Evolutionary conservation across 1,140 invertebrate species (phyloP).

Genomic region (Aphelinus atriplicis): DNA sequence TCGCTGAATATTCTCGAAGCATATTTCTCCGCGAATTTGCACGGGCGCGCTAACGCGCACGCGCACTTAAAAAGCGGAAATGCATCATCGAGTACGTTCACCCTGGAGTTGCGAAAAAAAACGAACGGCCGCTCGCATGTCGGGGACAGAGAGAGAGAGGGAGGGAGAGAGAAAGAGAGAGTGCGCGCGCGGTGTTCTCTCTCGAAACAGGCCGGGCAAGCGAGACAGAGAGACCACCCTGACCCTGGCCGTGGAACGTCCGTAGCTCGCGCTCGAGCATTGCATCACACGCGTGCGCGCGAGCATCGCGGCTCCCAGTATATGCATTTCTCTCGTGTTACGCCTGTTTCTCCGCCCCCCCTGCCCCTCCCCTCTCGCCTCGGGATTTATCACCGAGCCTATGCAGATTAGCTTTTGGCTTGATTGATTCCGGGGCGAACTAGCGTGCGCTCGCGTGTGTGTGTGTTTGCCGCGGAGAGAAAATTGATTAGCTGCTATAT

Average conservation of each 20-base stretch:
- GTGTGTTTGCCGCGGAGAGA: background rate
- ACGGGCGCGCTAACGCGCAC: too few species aligned
- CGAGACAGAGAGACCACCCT: constrained; percentile 24
- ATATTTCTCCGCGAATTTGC: too few species aligned
- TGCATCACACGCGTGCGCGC: constrained; percentile 10
- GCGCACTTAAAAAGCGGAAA: background rate
- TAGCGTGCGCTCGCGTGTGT: background rate
- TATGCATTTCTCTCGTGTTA: background rate
- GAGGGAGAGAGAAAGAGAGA: background rate
- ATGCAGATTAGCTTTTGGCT: constrained; percentile 19
- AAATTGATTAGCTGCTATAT: constrained; percentile 5
- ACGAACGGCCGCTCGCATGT: background rate
- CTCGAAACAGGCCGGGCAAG: background rate
- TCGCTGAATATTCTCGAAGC: too few species aligned
- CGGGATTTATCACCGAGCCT: constrained; percentile 15
- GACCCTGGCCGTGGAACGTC: constrained; percentile 19
- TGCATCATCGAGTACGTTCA: background rate
- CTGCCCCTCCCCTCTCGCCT: background rate
- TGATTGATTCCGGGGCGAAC: background rate
- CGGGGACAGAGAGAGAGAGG: background rate
- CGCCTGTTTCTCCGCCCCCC: too few species aligned
- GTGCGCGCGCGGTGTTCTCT: too few species aligned
- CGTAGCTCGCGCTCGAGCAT: background rate
- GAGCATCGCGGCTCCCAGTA: background rate
- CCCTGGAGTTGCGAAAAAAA: background rate